Evolutionary conservation across 2,113 vertebrate species (phyloP), one percentile per base, ranked within the genome.

Genomic region (Prolemur simus): DNA sequence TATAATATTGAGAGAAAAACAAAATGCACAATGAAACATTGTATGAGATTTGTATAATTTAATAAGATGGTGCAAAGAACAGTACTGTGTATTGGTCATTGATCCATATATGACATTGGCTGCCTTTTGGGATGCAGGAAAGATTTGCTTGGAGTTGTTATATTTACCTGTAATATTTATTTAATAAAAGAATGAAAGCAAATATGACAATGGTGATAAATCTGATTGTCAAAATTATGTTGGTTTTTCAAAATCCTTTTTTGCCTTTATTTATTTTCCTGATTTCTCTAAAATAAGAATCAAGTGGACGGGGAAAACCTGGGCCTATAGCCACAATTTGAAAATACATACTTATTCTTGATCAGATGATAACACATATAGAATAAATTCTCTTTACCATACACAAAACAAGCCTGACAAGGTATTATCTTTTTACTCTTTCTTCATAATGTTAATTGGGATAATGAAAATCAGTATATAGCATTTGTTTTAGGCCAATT

Each of bases 101-200:
- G 39, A 45, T 93, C 17, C 73, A 89, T 45, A 52, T 88, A 86
- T 15, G 32, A 77, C 52, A 37, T 64, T 76, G 54, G 18, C 63
- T 96, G 81, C 80, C 76, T 96, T 96, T 87, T 42, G 54, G 63
- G 74, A 74, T 87, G 54, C 95, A 21, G 54, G 20, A 91, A 91
- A 52, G 17, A 3, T 91, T 96, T 91, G 68, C 11, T 90, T 58
- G 52, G 64, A 90, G 58, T 89, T 88, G 88, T 91, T 94, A 87
- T n/a, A 87, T 86, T 97, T 92, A 87, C 63, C 42, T 92, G 83
- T 97, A 97, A 87, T 93, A 71, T 89, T 96, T 97, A 58, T 85
- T 97, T 87, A 97, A 91, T 97, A 95, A 97, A 97, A 96, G 42
- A 85, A 88, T 85, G 37, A 88, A 94, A 96, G 60, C 27, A 80